These are phyloP conservation scores for Chlamydotis undulata DNA, from an alignment of 2,113 vertebrate species.

Conservation along the genomic window DNA sequence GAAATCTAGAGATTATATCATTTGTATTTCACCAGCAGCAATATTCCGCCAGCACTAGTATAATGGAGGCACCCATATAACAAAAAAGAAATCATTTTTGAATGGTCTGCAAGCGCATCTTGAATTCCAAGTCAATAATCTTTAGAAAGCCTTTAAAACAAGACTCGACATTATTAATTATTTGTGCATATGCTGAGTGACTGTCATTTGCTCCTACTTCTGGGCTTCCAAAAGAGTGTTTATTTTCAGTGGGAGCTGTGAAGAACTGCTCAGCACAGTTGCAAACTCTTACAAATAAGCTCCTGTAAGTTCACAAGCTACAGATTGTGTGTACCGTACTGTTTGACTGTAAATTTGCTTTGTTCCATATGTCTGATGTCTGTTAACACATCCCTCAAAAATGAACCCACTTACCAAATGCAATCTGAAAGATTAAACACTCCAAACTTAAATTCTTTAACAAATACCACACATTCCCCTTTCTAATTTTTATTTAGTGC, in stretches of 20 bases:
- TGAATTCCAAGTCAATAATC: conserved; percentile 15
- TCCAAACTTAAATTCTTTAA: neutral
- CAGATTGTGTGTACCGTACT: conserved; percentile 19
- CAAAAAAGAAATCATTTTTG: neutral
- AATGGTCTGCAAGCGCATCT: neutral
- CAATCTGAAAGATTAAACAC: neutral
- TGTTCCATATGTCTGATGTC: conserved; percentile 13
- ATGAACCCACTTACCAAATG: neutral
- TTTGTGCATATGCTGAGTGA: conserved; percentile 53
- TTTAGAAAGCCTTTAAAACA: conserved; percentile 34
- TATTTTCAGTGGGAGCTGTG: conserved; percentile 52
- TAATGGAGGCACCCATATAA: neutral
- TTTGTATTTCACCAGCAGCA: neutral
- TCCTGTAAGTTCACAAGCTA: conserved; percentile 29
- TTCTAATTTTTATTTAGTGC: neutral
- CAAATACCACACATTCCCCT: neutral
- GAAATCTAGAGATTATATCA: neutral
- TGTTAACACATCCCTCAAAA: neutral
- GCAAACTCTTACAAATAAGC: conserved; percentile 23
- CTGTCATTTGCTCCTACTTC: conserved; percentile 36
- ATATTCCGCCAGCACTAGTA: neutral
- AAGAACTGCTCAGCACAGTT: conserved; percentile 32
- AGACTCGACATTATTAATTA: conserved; percentile 31
- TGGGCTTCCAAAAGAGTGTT: conserved; percentile 29
- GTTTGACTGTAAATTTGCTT: neutral